Evolutionary conservation across 2,888 invertebrate genomes (phyloP).

Genomic region (Colletes collaris): DNA sequence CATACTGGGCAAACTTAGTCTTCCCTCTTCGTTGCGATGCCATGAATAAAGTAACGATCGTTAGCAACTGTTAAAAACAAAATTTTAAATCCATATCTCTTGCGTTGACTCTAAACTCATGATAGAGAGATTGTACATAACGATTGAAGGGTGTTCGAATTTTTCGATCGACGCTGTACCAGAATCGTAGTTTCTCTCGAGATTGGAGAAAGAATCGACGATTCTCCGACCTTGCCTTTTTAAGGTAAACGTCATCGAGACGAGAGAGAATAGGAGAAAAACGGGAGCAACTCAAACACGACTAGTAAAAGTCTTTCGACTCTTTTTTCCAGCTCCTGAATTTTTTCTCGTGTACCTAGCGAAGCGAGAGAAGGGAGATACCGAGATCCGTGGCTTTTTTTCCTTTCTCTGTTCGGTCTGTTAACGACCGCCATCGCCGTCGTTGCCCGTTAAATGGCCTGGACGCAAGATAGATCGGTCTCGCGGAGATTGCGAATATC

Average conservation of each 20-base stretch:
- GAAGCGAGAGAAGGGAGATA: slow-evolving; percentile 59
- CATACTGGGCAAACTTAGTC: no score
- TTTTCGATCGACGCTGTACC: neutral
- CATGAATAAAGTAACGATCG: no score
- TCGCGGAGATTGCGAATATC: slow-evolving; percentile 60
- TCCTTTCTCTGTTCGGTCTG: slow-evolving; percentile 32
- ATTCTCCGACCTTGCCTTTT: slow-evolving; percentile 12
- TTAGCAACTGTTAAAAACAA: no score
- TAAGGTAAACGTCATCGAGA: slow-evolving; percentile 23
- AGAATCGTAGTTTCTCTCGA: neutral
- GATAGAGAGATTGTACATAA: neutral
- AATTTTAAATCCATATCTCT: no score
- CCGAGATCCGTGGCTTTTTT: slow-evolving; percentile 39
- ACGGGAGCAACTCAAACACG: slow-evolving; percentile 46
- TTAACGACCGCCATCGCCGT: slow-evolving; percentile 66
- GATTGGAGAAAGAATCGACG: slow-evolving; percentile 24
- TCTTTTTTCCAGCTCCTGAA: slow-evolving; percentile 37
- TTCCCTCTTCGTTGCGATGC: no score
- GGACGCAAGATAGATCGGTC: slow-evolving; percentile 55
- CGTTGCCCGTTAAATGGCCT: slow-evolving; percentile 67
- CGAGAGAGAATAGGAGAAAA: slow-evolving; percentile 34
- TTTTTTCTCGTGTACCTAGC: slow-evolving; percentile 43
- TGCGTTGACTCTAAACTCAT: neutral
- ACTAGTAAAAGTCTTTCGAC: slow-evolving; percentile 38
- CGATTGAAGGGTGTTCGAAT: no score